Conservation (phyloP, 2,113 vertebrate genomes). For the Piaya cayana region DNA sequence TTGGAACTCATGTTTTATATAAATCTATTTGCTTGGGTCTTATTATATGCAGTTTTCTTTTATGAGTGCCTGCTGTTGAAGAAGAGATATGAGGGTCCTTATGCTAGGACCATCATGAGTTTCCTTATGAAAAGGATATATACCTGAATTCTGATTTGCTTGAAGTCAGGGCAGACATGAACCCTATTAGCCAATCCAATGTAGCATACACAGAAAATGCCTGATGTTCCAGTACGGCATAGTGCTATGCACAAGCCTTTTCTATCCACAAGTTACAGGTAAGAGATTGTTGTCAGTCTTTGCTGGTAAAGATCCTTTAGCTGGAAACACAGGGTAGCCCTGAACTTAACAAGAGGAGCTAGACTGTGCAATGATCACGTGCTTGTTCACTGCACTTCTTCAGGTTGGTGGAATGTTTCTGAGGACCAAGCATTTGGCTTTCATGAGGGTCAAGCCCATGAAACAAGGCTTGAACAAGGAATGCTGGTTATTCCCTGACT, state of each 20-base stretch:
- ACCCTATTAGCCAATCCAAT: background rate
- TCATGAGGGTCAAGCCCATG: accelerated
- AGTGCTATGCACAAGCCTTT: background rate
- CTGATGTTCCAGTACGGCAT: background rate
- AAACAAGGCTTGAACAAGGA: background rate
- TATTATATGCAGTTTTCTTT: background rate
- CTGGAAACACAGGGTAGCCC: background rate
- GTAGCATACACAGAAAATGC: background rate
- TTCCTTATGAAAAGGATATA: background rate
- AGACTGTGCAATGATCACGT: background rate
- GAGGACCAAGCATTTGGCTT: background rate
- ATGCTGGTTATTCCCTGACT: background rate
- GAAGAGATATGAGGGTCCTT: background rate
- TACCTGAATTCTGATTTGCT: background rate
- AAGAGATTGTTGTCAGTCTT: background rate
- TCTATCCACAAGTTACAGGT: background rate
- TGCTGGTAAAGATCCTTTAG: background rate
- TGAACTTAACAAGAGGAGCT: background rate
- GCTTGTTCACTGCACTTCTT: background rate
- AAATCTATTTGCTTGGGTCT: background rate
- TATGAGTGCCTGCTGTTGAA: background rate
- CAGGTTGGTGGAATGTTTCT: background rate
- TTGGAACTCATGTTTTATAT: background rate
- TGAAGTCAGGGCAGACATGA: background rate
- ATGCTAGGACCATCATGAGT: background rate